Percentiles rank a stretch among this genome's conserved stretches.
Evolutionary conservation across 2,888 invertebrate species (phyloP).

Genomic region (Nebria brevicollis): DNA sequence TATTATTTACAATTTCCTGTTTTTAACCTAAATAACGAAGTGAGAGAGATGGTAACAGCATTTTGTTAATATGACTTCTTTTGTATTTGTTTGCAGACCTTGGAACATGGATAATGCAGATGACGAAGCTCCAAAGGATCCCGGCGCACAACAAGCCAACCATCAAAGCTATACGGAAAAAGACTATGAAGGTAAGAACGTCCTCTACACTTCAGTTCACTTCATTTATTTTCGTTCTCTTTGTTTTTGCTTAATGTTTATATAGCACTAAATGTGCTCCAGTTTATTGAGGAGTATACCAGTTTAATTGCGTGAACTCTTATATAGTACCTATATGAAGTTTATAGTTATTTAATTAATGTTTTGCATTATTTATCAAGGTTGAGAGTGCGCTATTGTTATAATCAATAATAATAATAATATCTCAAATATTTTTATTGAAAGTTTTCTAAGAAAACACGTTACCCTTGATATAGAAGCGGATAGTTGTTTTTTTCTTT

Average conservation of each 20-base stretch:
- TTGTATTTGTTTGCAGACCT: slow-evolving; percentile 62
- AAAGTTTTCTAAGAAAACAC: no score
- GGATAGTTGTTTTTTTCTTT: no score
- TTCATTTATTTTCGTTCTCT: neutral
- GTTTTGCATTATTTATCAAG: no score
- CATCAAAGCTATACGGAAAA: slow-evolving; percentile 84
- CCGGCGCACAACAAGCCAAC: slow-evolving; percentile 80
- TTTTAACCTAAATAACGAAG: slow-evolving; percentile 32
- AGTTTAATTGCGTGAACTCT: neutral
- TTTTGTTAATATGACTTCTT: neutral
- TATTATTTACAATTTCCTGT: slow-evolving; percentile 23
- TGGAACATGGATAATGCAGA: slow-evolving; percentile 72
- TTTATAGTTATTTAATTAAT: no score
- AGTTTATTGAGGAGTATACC: neutral
- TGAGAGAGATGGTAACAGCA: neutral
- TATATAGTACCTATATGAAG: no score
- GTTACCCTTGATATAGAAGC: no score
- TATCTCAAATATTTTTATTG: no score
- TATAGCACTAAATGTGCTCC: neutral
- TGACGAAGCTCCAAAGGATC: slow-evolving; percentile 89
- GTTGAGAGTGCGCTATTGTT: no score
- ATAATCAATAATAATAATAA: no score
- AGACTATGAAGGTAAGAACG: slow-evolving; percentile 73
- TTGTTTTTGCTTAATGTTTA: neutral
- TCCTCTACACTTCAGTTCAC: neutral